Conservation (phyloP, 2,797 vertebrate species). For the Siniperca scherzeri region DNA sequence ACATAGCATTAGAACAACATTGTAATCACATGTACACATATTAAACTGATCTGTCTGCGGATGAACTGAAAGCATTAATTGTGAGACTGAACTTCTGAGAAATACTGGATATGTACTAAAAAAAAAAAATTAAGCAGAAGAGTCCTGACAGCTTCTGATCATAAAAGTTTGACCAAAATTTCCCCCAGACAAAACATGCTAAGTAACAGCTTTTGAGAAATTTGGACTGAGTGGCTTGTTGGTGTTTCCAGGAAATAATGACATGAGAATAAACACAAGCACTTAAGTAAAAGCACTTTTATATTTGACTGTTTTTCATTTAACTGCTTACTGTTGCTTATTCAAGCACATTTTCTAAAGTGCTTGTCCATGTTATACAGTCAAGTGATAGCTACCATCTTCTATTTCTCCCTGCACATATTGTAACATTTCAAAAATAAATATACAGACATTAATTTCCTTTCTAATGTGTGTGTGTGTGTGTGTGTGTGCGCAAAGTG, state of each 20-base stretch:
- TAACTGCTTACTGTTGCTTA: neutral
- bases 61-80: neutral
- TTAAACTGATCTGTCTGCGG: neutral
- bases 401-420: neutral
- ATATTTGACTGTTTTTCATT: neutral
- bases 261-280: neutral
- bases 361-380: neutral
- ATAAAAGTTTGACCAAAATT: neutral
- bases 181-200: neutral
- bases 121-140: neutral
- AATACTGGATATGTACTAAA: neutral
- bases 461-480: neutral
- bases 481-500: neutral
- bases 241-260: neutral
- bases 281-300: neutral
- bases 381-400: neutral
- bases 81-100: neutral
- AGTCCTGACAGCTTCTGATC: neutral
- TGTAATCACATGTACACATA: neutral
- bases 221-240: neutral
- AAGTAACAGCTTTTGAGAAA: neutral
- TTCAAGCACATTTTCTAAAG: neutral
- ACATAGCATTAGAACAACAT: neutral
- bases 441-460: neutral
- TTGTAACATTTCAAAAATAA: neutral